Evolutionary conservation across 2,888 invertebrate genomes (phyloP), one percentile per base, ranked within the genome.

Genomic region (Andrena bicolor): DNA sequence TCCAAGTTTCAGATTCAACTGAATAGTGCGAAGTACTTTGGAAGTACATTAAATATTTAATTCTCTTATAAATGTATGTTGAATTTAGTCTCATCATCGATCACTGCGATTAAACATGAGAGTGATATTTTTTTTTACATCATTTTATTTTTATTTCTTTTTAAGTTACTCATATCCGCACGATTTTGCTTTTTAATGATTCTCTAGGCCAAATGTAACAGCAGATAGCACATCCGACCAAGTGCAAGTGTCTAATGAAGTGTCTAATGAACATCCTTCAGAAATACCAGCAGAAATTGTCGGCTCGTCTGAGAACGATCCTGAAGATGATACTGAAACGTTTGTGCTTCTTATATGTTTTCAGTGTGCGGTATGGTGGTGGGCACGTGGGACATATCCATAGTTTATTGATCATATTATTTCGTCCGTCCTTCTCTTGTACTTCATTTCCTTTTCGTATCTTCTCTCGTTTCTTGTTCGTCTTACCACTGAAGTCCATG

Each of bases 251-350:
- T 30, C 61, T 64, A 32, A 61, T 63, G 71, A 49, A 41, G 23
- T 35, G 16, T 30, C 58, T 69, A 71, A 60, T 8, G 68, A 74
- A 58, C 58, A 61, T 6, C 8, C 71, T 76, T 56, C 75, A 58
- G 69, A 83, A 80, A 58, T 30, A 61, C 16, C 61, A 58, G 16
- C 77, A 69, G 76, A 76, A 64, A 56, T 13, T 78, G 64, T 49
- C 73, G 49, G 58, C 70, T 73, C 65, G 20, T 53, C 68, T 61
- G 30, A 76, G 58, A 90, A 58, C 77, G 80, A 85, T 80, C 84
- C 86, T 64, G 86, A 86, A 81, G 88, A 88, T 53, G 70, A 86
- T 81, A 58, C 56, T 56, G 82, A 88, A 90, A 90, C 85, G 90
- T 90, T 90, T 83, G 90, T 88, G 76, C 73, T 88, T 81, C 64